Evolutionary conservation across 2,888 invertebrate genomes (phyloP), one percentile per base, ranked within the genome.

Genomic region (Rhyacophila evoluta): DNA sequence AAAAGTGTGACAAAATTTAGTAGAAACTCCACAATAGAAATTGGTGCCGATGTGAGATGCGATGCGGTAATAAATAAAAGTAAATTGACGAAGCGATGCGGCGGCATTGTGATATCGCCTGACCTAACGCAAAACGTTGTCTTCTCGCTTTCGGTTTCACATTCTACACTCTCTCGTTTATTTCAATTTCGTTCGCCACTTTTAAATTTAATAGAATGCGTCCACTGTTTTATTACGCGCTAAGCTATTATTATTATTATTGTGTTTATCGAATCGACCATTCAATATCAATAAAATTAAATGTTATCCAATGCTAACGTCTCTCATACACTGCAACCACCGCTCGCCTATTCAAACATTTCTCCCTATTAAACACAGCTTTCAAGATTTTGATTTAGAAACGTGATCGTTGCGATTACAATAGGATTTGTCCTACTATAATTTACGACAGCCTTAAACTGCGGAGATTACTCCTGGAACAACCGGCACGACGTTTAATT

Each of bases 31-130:
- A 55, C 10, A 55, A 19, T 55, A 55, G 55, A 55, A 55, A 55
- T 55, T 55, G 15, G 55, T 55, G 55, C 10, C 39, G 39, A 39
- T n/a, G 15, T 55, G 19, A 55, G 55, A 55, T 55, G 55, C 12
- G 55, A 55, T 55, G 55, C 55, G 55, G 55, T 55, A 55, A 55
- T 55, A 55, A 55, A 55, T 55, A 55, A 55, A 55, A 55, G 55
- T 55, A 55, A 55, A 55, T 15, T 55, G 55, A 55, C 55, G 55
- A 55, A 10, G 55, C 55, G 55, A 19, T 19, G 25, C 55, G 55
- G 55, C 55, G 25, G 55, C 55, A 55, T 55, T 55, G 55, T 55
- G 55, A 55, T 55, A 19, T 55, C 19, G 55, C 55, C 55, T 55
- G 55, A 55, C 55, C 55, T 55, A 19, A 55, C 55, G 55, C 55